Percentiles rank a stretch among this genome's conserved stretches.
These are phyloP conservation scores for Martes martes DNA, from an alignment of 2,113 vertebrate species.

Conservation along the genomic window DNA sequence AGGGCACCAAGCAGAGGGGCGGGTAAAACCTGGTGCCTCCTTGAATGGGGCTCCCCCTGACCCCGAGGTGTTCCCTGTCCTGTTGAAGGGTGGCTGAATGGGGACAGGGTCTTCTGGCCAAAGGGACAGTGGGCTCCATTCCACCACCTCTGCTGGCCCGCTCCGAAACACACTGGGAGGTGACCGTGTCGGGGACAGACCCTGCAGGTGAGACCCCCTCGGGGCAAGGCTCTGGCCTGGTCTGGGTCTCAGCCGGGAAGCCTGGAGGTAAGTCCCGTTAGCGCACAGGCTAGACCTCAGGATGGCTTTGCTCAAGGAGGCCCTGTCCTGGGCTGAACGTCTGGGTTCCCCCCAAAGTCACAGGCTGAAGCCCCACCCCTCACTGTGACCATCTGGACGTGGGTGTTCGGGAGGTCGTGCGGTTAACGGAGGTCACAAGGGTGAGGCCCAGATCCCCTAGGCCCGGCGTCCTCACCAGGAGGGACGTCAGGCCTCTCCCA, in stretches of 20 bases:
- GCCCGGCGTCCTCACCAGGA: background rate
- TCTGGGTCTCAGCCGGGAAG: no score
- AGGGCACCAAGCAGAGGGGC: background rate
- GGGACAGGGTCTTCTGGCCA: background rate
- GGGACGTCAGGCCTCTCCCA: background rate
- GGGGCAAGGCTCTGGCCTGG: no score
- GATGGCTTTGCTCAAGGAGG: background rate
- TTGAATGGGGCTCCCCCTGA: background rate
- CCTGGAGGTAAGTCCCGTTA: background rate
- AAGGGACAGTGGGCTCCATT: background rate
- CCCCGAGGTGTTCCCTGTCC: background rate
- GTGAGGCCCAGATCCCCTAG: background rate
- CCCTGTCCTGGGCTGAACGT: background rate
- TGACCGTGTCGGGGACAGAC: background rate
- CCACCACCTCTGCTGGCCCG: no score
- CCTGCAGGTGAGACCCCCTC: background rate
- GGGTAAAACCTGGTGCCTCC: background rate
- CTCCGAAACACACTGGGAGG: background rate
- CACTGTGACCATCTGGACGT: background rate
- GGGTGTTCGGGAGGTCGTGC: rapidly evolving
- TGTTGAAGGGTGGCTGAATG: background rate
- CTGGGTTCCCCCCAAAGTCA: background rate
- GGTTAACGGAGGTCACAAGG: background rate
- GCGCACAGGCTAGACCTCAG: background rate
- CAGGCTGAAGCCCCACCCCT: background rate